A percentile compares a stretch with the other conserved stretches of the same genome.
phyloP scores from a whole-genome alignment of 2,888 invertebrate genomes.

The Lottia scabra region DNA sequence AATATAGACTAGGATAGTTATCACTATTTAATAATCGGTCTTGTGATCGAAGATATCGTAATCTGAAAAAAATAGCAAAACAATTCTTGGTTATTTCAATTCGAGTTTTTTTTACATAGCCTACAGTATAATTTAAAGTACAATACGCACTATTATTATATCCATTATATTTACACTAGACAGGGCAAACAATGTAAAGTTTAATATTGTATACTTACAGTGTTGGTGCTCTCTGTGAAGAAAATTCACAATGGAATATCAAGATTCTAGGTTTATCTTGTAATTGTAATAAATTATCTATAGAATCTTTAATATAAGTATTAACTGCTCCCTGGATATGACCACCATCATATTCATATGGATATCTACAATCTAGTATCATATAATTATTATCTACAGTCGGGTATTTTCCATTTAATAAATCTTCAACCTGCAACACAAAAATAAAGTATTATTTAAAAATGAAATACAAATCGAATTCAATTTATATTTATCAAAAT shows the following conservation, averaged over 20 bases:
- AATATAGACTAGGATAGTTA: conserved; percentile 85
- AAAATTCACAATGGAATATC: conserved; percentile 98
- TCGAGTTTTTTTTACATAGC: too few relatives aligned
- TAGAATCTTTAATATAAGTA: conserved; percentile 83
- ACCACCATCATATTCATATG: conserved; percentile 93
- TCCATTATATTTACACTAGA: not conserved
- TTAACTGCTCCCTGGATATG: conserved; percentile 89
- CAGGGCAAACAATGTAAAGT: not conserved
- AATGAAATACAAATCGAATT: too few relatives aligned
- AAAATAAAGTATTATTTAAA: too few relatives aligned
- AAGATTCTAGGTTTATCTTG: conserved; percentile 77
- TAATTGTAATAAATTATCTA: conserved; percentile 69
- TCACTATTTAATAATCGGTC: conserved; percentile 85
- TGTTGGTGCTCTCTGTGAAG: conserved; percentile 93
- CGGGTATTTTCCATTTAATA: conserved; percentile 80
- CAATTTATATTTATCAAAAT: too few relatives aligned
- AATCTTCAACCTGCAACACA: conserved; percentile 47
- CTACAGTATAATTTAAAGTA: too few relatives aligned
- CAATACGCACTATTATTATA: too few relatives aligned
- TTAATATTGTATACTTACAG: conserved; percentile 77
- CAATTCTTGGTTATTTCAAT: too few relatives aligned
- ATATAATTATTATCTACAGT: conserved; percentile 78
- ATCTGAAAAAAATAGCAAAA: conserved; percentile 73
- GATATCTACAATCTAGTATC: conserved; percentile 94
- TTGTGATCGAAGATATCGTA: conserved; percentile 82